Evolutionary conservation across 2,797 vertebrate species (phyloP).

Genomic region (Myotis planiceps): DNA sequence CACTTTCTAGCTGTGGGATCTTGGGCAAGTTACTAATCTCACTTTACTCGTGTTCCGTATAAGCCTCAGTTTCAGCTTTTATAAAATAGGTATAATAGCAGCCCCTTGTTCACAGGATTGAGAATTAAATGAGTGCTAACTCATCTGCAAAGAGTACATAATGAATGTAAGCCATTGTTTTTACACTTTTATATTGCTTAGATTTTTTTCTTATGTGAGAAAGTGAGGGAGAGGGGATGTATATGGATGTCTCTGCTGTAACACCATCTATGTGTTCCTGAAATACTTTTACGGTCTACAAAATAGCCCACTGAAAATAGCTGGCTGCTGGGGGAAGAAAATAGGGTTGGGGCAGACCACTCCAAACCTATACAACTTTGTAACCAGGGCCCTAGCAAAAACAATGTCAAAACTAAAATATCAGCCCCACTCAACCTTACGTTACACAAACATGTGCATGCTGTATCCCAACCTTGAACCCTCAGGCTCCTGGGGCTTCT

Average conservation of each 20-base stretch:
- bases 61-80: not conserved
- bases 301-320: not conserved
- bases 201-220: not conserved
- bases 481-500: not conserved
- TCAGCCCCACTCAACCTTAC: not conserved
- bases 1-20: not conserved
- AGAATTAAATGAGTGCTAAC: not conserved
- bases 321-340: not conserved
- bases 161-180: not conserved
- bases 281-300: constrained; percentile 3
- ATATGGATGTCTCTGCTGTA: not conserved
- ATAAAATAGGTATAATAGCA: not conserved
- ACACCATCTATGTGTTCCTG: not conserved
- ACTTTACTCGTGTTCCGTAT: not conserved
- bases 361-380: not conserved
- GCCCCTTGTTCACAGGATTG: not conserved
- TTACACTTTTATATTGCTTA: not conserved
- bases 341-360: not conserved
- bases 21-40: constrained; percentile 24
- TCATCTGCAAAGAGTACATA: not conserved
- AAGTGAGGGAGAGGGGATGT: not conserved
- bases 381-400: not conserved
- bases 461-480: not conserved
- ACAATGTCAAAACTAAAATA: not conserved
- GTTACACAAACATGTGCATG: not conserved